Conservation (phyloP, 2,888 invertebrate genomes). For the Andrena minutula region DNA sequence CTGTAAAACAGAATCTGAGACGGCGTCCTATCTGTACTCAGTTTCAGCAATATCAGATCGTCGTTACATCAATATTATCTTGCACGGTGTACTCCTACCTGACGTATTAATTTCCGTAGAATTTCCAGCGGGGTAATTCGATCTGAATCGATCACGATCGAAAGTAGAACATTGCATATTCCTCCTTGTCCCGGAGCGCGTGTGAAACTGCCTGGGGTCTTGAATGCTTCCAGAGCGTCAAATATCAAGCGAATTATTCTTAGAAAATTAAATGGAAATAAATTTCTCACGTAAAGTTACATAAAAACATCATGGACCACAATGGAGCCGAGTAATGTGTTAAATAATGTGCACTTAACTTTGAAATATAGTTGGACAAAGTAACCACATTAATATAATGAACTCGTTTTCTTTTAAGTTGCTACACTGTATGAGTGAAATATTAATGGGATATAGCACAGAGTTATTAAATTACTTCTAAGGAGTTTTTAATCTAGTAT, state of each 20-base stretch:
- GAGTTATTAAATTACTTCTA: neutral
- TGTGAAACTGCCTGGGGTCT: conserved; percentile 3
- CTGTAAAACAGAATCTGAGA: conserved; percentile 45
- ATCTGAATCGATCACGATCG: conserved; percentile 54
- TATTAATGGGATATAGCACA: neutral
- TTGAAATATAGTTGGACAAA: conserved; percentile 8
- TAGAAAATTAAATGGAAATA: neutral
- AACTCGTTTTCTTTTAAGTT: neutral
- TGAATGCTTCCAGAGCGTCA: neutral
- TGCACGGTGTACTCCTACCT: conserved; percentile 19
- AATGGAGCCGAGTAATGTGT: neutral
- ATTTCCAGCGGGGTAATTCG: conserved; percentile 53
- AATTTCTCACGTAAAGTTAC: neutral
- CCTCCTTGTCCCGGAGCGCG: conserved; percentile 29
- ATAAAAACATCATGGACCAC: neutral
- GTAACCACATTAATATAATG: neutral
- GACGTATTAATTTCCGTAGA: conserved; percentile 58
- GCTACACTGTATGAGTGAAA: neutral
- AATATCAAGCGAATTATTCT: no score
- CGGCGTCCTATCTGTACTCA: conserved; percentile 30
- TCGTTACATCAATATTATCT: conserved; percentile 43
- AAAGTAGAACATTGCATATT: conserved; percentile 44
- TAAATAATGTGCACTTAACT: conserved; percentile 5
- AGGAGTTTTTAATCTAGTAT: neutral
- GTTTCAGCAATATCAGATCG: conserved; percentile 51